Percentiles rank a stretch among this genome's conserved stretches.
Evolutionary conservation across 30 jellyfish, hydroid and myxozoan species (phyloP).

Genomic region (Aurelia aurita complex sp. Pacific): DNA sequence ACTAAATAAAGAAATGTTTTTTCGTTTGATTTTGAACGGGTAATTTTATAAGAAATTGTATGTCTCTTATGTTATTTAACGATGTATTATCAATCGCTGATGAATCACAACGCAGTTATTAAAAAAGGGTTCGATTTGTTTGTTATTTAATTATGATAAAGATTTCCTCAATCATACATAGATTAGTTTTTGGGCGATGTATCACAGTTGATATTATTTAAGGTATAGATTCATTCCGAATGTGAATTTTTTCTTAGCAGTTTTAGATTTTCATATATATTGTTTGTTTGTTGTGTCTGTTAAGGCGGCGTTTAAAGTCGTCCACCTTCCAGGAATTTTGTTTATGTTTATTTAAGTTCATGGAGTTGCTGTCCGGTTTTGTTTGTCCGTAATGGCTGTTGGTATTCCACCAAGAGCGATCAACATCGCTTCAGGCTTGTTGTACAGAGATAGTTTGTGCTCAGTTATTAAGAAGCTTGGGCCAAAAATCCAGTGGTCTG

Average conservation of each 20-base stretch:
- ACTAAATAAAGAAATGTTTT: conserved; percentile 6
- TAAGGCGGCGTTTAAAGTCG: conserved; percentile 22
- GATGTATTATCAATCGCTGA: conserved; percentile 48
- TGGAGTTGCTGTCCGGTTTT: background rate
- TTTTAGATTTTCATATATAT: conserved; percentile 33
- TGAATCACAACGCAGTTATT: conserved; percentile 56
- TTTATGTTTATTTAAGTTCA: conserved; percentile 7
- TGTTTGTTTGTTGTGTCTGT: conserved; percentile 45
- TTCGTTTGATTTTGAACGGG: conserved; percentile 54
- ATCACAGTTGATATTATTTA: conserved; percentile 68
- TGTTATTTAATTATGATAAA: conserved; percentile 60
- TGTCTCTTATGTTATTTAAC: conserved; percentile 69
- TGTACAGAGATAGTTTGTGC: no score
- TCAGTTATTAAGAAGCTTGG: no score
- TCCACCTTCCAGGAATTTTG: conserved; percentile 12
- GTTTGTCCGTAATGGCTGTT: no score
- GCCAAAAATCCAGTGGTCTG: no score
- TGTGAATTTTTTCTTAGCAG: conserved; percentile 51
- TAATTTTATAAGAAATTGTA: conserved; percentile 66
- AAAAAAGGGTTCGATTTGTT: conserved; percentile 45
- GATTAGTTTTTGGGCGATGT: conserved; percentile 57
- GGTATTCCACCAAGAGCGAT: no score
- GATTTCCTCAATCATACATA: conserved; percentile 38
- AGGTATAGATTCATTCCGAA: conserved; percentile 46
- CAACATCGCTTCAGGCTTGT: no score